phyloP scores from a whole-genome alignment of 2,888 invertebrate genomes.

The Danaus chrysippus region DNA sequence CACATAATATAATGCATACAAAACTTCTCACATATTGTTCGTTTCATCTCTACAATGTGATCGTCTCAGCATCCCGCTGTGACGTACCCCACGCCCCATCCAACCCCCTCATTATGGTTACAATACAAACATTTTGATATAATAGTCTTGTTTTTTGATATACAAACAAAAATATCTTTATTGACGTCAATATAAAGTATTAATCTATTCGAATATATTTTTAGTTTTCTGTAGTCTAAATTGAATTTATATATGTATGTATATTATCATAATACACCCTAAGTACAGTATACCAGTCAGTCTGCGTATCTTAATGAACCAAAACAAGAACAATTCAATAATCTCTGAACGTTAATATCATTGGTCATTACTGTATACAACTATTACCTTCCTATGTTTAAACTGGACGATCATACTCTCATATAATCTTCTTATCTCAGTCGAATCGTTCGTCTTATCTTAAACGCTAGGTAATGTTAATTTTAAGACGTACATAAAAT shows the following conservation, averaged over 20 bases:
- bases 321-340: too few species aligned
- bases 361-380: conserved; percentile 8
- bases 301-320: too few species aligned
- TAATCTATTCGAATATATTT: not conserved
- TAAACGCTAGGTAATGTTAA: conserved; percentile 2
- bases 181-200: conserved; percentile 15
- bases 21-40: not conserved
- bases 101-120: conserved; percentile 51
- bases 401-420: not conserved
- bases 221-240: too few species aligned
- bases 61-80: conserved; percentile 17
- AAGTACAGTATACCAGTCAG: too few species aligned
- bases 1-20: not conserved
- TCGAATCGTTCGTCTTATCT: conserved; percentile 10
- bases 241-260: too few species aligned
- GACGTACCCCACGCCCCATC: conserved; percentile 46
- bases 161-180: not conserved
- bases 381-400: too few species aligned
- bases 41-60: conserved; percentile 8
- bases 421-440: conserved; percentile 13
- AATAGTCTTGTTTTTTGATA: too few species aligned
- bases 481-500: conserved; percentile 17
- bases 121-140: conserved; percentile 46
- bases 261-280: too few species aligned
- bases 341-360: not conserved